Evolutionary conservation across 2,888 invertebrate species (phyloP).

Genomic region (Drosophila atroscutellata): DNA sequence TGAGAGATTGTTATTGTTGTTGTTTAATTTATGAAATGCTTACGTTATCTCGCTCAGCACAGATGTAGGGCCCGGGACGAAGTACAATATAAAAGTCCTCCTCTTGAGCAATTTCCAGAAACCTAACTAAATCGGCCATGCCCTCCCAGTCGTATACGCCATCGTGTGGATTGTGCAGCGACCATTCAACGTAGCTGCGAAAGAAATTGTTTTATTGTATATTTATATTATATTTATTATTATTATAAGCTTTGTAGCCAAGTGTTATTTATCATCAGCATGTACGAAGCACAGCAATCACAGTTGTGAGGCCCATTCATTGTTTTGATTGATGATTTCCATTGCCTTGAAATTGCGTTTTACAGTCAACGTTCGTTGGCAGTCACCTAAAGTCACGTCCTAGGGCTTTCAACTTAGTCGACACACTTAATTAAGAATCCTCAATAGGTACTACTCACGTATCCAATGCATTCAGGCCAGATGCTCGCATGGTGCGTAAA

Average conservation of each 20-base stretch:
- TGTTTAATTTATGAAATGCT: slow-evolving; percentile 3
- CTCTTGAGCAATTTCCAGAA: slow-evolving; percentile 90
- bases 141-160: slow-evolving; percentile 88
- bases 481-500: slow-evolving; percentile 90
- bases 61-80: slow-evolving; percentile 95
- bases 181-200: slow-evolving; percentile 94
- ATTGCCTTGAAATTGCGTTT: not conserved
- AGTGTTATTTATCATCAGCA: slow-evolving; percentile 12
- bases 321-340: slow-evolving; percentile 11
- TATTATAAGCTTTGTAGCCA: not conserved
- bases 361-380: not conserved
- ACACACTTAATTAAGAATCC: not conserved
- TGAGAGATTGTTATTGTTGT: not conserved
- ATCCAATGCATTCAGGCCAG: slow-evolving; percentile 94
- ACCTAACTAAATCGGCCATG: slow-evolving; percentile 89
- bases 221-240: not conserved
- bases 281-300: not conserved
- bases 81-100: slow-evolving; percentile 93
- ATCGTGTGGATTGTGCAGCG: slow-evolving; percentile 92
- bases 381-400: slow-evolving; percentile 18
- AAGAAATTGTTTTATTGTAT: not conserved
- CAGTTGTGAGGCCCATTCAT: not conserved
- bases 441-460: slow-evolving; percentile 87
- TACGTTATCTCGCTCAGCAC: slow-evolving; percentile 93
- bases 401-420: not conserved